These are phyloP conservation scores for Pseudomyrmex pallidus DNA, from an alignment of 1,140 invertebrate genomes.

Conservation along the genomic window DNA sequence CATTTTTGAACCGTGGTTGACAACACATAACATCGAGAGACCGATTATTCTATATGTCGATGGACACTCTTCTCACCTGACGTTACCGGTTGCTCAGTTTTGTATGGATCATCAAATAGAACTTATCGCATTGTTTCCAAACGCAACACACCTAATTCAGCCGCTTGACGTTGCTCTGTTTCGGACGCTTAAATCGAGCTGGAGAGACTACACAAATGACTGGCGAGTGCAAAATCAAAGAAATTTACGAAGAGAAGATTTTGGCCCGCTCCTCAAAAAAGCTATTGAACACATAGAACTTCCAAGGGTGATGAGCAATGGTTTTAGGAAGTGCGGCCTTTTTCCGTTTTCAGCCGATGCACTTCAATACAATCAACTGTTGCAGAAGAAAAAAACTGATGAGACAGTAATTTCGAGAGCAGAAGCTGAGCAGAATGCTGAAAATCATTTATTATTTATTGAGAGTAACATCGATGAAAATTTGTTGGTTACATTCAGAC, in stretches of 20 bases:
- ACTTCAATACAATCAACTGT: conserved; percentile 17
- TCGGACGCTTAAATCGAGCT: conserved; percentile 67
- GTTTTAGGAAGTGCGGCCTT: conserved; percentile 23
- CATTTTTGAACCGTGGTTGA: conserved; percentile 80
- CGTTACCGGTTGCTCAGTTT: conserved; percentile 73
- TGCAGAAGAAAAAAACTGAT: conserved; percentile 9
- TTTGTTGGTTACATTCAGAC: conserved; percentile 6
- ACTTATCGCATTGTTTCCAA: conserved; percentile 77
- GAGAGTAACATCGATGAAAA: conserved; percentile 19
- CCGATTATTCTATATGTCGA: conserved; percentile 81
- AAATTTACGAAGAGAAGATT: conserved; percentile 13
- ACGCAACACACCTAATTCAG: conserved; percentile 77
- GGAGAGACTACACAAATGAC: conserved; percentile 33
- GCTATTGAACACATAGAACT: conserved; percentile 16
- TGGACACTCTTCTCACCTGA: conserved; percentile 78
- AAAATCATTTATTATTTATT: conserved; percentile 31
- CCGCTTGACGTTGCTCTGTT: conserved; percentile 78
- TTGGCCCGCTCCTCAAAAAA: conserved; percentile 16
- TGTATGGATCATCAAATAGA: conserved; percentile 74
- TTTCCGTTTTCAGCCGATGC: conserved; percentile 15
- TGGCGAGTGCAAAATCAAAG: conserved; percentile 28
- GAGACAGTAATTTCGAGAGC: not conserved
- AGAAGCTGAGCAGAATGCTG: conserved; percentile 12
- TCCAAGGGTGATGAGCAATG: conserved; percentile 21
- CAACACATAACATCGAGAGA: conserved; percentile 73